Base-by-base conservation (phyloP, 2,113 vertebrate genomes). In the Erpornis zantholeuca region DNA sequence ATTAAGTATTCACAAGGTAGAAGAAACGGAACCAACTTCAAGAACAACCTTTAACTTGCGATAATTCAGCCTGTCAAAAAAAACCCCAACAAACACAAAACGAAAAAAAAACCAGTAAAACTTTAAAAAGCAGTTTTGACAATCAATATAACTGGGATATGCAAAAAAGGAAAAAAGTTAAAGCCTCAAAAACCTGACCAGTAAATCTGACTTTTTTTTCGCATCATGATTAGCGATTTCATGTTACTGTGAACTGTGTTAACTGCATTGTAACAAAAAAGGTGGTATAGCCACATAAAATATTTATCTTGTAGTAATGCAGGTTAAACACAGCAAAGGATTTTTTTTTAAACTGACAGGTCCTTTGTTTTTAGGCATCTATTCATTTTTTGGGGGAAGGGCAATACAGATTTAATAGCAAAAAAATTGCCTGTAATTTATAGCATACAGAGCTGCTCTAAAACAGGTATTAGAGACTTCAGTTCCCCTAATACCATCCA, bases 11-110 rank as follows among this genome's bases (percentile, higher is more conserved):
- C 91, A 86, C 95, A 96, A 95, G 92, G 91, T 80, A 84, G 93
- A 45, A 97, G 94, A 96, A 97, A 97, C 2, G 76, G 92, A 96
- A 94, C 52, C 42, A 50, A 64, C 70, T 92, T 92, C 76, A 82
- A 85, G 94, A 97, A 96, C 63, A 97, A 96, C 69, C 57, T 94
- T 96, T 96, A 94, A 96, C 94, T 96, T 96, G 97, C 33, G 91
- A 94, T 84, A 95, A 88, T 95, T 97, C 86, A 91, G 79, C 92
- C 81, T 97, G 96, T 91, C 93, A 97, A 90, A 94, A 95, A 82
- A 82, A 60, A 3, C 5, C 23, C 31, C 63, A 95, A 33, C 50
- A 82, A 93, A 86, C 59, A 82, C 50, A 86, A 83, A 45, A 15
- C 2, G 4, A 47, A 38, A 90, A 66, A 31, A 50, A 2, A 49